These are phyloP conservation scores for Penaeus monodon DNA, from an alignment of 2,888 invertebrate species.

Conservation along the genomic window DNA sequence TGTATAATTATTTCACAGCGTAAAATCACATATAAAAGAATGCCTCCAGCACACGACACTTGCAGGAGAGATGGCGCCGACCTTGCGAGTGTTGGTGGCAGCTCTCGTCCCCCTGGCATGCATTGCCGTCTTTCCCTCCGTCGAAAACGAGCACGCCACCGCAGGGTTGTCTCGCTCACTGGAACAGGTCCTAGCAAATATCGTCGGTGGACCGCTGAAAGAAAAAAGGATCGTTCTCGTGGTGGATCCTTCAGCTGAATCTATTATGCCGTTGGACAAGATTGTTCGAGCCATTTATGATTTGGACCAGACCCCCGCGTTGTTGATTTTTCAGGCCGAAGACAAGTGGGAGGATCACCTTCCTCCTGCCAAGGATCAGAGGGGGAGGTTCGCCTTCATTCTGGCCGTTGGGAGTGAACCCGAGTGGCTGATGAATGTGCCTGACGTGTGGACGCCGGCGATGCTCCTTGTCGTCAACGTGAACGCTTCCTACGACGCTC, in stretches of 20 bases:
- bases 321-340: conserved; percentile 15
- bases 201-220: conserved; percentile 22
- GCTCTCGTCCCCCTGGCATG: not conserved
- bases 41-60: no score
- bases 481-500: conserved; percentile 9
- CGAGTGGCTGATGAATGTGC: conserved; percentile 15
- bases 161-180: not conserved
- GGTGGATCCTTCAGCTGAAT: conserved; percentile 26
- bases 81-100: not conserved
- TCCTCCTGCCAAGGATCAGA: not conserved
- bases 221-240: conserved; percentile 24
- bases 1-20: no score
- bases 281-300: not conserved
- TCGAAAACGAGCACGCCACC: no score
- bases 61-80: not conserved
- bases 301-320: not conserved
- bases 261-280: not conserved
- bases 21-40: no score
- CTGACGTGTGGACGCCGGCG: conserved; percentile 14
- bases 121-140: not conserved
- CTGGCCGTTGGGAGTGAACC: not conserved
- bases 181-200: conserved; percentile 13
- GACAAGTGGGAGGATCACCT: conserved; percentile 20
- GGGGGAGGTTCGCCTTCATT: conserved; percentile 19
- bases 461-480: conserved; percentile 18